Evolutionary conservation across 2,113 vertebrate genomes (phyloP).

Genomic region (Okapia johnstoni): DNA sequence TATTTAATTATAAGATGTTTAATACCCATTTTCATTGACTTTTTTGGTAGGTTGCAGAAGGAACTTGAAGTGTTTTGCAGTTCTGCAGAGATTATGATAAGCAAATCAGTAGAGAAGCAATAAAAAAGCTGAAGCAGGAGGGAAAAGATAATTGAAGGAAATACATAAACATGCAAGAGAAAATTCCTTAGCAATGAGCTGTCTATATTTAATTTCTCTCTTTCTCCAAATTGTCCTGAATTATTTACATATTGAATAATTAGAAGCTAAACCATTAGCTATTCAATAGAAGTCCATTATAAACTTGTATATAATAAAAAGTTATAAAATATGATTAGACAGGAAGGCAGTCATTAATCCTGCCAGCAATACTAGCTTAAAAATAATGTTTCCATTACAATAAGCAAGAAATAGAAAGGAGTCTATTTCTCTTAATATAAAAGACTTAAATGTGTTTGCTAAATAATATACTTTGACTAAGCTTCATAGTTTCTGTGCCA

Average conservation of each 20-base stretch:
- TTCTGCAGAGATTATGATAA: conserved; percentile 62
- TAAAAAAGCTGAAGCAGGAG: background rate
- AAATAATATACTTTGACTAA: conserved; percentile 69
- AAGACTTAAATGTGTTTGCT: conserved; percentile 60
- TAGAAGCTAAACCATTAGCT: conserved; percentile 41
- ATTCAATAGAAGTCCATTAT: conserved; percentile 38
- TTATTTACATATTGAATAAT: conserved; percentile 61
- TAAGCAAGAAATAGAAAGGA: conserved; percentile 52
- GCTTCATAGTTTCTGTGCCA: conserved; percentile 50
- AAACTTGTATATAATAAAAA: conserved; percentile 59
- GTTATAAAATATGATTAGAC: conserved; percentile 53
- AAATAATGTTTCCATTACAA: conserved; percentile 57
- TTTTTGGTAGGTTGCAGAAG: conserved; percentile 9
- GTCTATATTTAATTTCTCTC: conserved; percentile 36
- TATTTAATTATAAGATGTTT: conserved; percentile 45
- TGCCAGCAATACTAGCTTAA: conserved; percentile 38
- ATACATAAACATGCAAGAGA: background rate
- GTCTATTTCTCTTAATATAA: conserved; percentile 65
- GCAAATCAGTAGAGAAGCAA: conserved; percentile 40
- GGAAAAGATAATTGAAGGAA: conserved; percentile 33
- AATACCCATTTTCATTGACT: conserved; percentile 30
- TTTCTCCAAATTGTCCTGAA: conserved; percentile 32
- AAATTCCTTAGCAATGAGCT: conserved; percentile 30
- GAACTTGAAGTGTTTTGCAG: conserved; percentile 41
- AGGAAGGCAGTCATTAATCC: conserved; percentile 55